Evolutionary conservation across 2,888 invertebrate genomes (phyloP), one percentile per base, ranked within the genome.

Genomic region (Caenorhabditis virilis): DNA sequence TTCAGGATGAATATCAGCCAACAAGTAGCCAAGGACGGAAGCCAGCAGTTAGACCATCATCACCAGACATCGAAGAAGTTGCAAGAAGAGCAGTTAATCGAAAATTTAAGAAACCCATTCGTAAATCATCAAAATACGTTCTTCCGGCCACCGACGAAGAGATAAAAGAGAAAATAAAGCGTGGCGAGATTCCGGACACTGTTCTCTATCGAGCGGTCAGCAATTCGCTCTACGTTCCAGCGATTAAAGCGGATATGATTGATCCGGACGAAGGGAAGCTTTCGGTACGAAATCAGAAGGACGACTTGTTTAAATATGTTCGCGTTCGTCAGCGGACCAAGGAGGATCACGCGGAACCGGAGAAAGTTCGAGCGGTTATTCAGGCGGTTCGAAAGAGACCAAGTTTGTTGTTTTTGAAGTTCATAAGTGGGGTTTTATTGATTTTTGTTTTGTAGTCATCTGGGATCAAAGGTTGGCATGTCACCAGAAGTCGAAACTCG

Each of bases 241-340:
- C 39, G n/a, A 56, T 62, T n/a, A 52, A 47, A 13, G 56, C 62
- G 11, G 62, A 56, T n/a, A 62, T 62, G 62, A 36, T 62, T 20
- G 26, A 56, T 26, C 52, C 50, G 45, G 43, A 52, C 25, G 62
- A 56, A 52, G 51, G 15, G 62, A 56, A 11, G 25, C 1, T 57
- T 2, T 47, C 56, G 6, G 33, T 62, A 16, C 48, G 25, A 35
- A 38, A 48, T n/a, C 7, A 5, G n/a, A 27, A 36, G 1, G 30
- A 48, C 5, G 50, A 63, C n/a, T 53, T 48, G 13, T 63, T 63
- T 41, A 63, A 63, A 23, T 63, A 26, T 35, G 27, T 35, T 1
- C 43, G 63, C 25, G 50, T 49, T 16, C 49, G 46, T 9, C 57
- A 57, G 23, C 49, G 39, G 20, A 57, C 57, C 7, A 63, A 63